Base-by-base conservation (phyloP, 2,888 invertebrate genomes). In the Craniophora ligustri region DNA sequence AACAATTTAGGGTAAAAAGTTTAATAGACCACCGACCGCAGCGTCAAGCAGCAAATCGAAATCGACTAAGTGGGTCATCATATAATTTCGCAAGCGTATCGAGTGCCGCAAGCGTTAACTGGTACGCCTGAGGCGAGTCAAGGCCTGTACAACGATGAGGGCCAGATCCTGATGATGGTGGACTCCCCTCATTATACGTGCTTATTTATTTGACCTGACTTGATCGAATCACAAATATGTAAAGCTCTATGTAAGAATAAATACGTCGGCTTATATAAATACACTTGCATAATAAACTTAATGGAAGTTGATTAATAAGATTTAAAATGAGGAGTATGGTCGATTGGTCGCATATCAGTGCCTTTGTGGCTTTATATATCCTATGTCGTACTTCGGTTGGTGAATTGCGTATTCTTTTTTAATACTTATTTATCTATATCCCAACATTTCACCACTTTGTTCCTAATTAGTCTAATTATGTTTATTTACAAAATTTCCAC, bases 61-160 rank as follows among this genome's bases (percentile, higher is more conserved):
- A 88, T 89, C 88, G 81, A 74, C 85, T 84, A 91, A 92, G 89
- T 92, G 85, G 92, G 92, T 88, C 92, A 89, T 91, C 89, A 89
- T 87, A 90, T 85, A 87, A 92, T 93, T 92, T 93, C 91, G 90
- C 90, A 92, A 92, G 86, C 88, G 86, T 89, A 91, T 89, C 86
- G 90, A 91, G 87, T 90, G 89, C 89, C 84, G 90, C 89, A 89
- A 91, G 89, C 89, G 86, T 89, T 83, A 88, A 91, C 90, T 91
- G 87, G 90, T 89, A 87, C 87, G 87, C 84, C 77, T 67, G 85
- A 85, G 86, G 83, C 89, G 75, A 91, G 87, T 91, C 92, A 92
- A 91, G 92, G 91, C 86, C 85, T 77, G 75, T 58, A 67, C 72
- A 67, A 75, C 79, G 81, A 72, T 78, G 84, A 82, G 83, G 85